These are phyloP conservation scores for Argynnis bischoffii DNA, from an alignment of 2,888 invertebrate genomes.

Conservation along the genomic window DNA sequence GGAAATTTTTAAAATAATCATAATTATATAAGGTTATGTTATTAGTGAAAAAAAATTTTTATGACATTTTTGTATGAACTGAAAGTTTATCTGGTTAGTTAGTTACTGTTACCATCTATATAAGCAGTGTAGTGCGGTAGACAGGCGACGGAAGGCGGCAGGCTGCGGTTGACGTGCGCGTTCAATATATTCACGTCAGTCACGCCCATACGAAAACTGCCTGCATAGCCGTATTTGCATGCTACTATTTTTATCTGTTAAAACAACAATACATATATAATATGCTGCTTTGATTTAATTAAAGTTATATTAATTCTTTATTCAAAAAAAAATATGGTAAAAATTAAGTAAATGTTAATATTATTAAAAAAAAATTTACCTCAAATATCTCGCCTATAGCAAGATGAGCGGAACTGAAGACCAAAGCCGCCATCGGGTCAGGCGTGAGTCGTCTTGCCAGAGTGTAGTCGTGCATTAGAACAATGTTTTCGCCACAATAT, in stretches of 20 bases:
- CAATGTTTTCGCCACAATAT: slow-evolving; percentile 86
- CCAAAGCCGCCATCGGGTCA: slow-evolving; percentile 72
- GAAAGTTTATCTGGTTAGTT: not conserved
- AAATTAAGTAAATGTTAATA: not conserved
- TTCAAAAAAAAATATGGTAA: not conserved
- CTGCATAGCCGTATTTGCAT: slow-evolving; percentile 85
- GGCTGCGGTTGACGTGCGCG: slow-evolving; percentile 84
- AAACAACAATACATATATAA: not conserved
- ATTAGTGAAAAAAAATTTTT: no score
- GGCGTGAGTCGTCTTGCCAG: slow-evolving; percentile 82
- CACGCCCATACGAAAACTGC: slow-evolving; percentile 90
- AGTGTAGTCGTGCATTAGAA: slow-evolving; percentile 85
- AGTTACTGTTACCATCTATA: slow-evolving; percentile 77
- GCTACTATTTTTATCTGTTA: slow-evolving; percentile 82
- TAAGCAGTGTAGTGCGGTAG: slow-evolving; percentile 88
- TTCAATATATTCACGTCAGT: slow-evolving; percentile 86
- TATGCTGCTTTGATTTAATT: no score
- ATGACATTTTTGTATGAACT: no score
- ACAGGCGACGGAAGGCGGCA: slow-evolving; percentile 84
- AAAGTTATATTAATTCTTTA: no score
- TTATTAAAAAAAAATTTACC: slow-evolving; percentile 62
- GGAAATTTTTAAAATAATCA: no score
- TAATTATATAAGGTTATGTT: no score
- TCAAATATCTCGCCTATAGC: slow-evolving; percentile 91
- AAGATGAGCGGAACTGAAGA: slow-evolving; percentile 88